A percentile compares a stretch with the other conserved stretches of the same genome.
Evolutionary conservation across 1,140 invertebrate species (phyloP).

Genomic region (Trichomalopsis sarcophagae): DNA sequence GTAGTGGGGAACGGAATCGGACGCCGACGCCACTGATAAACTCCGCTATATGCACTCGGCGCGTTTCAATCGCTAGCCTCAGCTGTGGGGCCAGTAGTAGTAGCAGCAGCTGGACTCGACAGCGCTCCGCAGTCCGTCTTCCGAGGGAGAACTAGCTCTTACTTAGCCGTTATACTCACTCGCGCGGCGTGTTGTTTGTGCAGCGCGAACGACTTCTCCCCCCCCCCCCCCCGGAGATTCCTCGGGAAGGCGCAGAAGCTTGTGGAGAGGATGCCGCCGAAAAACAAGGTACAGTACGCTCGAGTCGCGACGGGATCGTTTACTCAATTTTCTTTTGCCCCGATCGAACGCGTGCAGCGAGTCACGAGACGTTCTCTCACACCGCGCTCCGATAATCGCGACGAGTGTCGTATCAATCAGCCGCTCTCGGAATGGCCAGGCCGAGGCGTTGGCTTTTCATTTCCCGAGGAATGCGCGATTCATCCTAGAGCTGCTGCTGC

Average conservation of each 20-base stretch:
- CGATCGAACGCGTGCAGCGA: neutral
- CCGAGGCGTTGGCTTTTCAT: no score
- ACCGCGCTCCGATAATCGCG: no score
- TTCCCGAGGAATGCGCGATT: neutral
- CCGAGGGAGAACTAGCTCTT: no score
- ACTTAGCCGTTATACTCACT: neutral
- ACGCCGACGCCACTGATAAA: slow-evolving; percentile 10
- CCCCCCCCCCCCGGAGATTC: neutral
- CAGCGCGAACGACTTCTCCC: no score
- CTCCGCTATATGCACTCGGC: neutral
- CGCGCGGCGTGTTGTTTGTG: no score
- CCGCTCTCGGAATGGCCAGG: no score
- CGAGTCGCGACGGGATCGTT: no score
- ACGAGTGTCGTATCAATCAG: no score
- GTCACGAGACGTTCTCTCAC: neutral
- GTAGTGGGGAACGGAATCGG: neutral
- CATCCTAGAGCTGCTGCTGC: neutral
- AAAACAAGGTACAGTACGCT: slow-evolving; percentile 59
- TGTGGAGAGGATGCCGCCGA: slow-evolving; percentile 57
- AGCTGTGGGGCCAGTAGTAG: neutral
- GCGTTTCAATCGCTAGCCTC: neutral
- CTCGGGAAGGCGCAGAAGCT: neutral
- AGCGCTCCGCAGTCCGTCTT: neutral
- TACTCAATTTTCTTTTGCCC: neutral
- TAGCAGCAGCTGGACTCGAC: neutral